Evolutionary conservation across 2,888 invertebrate genomes (phyloP), one percentile per base, ranked within the genome.

Genomic region (Cephus spinipes): DNA sequence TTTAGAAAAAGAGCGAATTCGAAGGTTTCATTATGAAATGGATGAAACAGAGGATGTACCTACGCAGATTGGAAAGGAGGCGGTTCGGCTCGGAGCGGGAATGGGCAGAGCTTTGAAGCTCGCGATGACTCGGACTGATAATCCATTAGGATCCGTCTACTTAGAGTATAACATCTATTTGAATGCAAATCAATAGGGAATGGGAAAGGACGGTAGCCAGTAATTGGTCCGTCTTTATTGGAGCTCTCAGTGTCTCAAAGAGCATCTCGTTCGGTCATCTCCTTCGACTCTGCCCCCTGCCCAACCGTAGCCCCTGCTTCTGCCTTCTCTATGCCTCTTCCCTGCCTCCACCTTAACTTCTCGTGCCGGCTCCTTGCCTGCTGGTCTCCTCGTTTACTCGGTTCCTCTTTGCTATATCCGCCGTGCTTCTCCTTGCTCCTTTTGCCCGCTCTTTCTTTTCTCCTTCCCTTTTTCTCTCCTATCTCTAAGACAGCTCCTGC

Each of bases 101-200:
- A 82, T 76, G 85, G 83, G 36, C 75, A 85, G 85, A 90, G 91
- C 90, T 91, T 91, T 91, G 91, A 91, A 90, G 90, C 90, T 85
- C 79, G 86, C 89, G 91, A 91, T 91, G 90, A 91, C 91, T 91
- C 90, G 88, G 86, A 89, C 91, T 91, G 91, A 91, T 91, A 91
- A 91, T 91, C 91, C 91, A 91, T 91, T 91, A 91, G 91, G 90
- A 91, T 91, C 90, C 90, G 90, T 90, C 90, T 91, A 91, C 91
- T 91, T 91, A 91, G 90, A 90, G 91, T 91, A 90, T 91, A 91
- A 90, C 91, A 90, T 91, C 91, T 91, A 91, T 91, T 91, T 91
- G 91, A 91, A 91, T 91, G 91, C 91, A 91, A 91, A 91, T 91
- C 91, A 91, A 91, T 91, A 90, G 90, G 89, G 90, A 89, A 90